Base-by-base conservation (phyloP, 1,140 invertebrate species). In the Caenorhabditis latens region DNA sequence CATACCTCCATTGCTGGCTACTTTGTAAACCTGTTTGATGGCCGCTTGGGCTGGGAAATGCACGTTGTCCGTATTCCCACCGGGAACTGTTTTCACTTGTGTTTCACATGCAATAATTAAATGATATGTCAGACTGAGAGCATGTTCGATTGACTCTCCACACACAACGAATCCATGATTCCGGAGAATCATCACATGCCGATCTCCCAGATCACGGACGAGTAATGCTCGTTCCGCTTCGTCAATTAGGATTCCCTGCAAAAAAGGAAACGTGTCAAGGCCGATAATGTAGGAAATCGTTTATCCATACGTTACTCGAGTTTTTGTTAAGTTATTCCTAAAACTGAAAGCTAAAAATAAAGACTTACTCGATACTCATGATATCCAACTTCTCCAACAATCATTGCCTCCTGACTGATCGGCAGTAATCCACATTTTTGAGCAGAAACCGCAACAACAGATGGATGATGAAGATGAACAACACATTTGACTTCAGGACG, bases 91-190 rank as follows among this genome's bases (percentile, higher is more conserved):
- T 57, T 32, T 71, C 19, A 67, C 94, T 92, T 95, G 95, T 82
- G 96, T 95, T 93, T 98, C 96, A 93, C 96, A 97, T 16, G 97
- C 97, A 86, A 95, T 93, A 84, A 97, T 95, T 75, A 95, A 94
- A 93, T 96, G 96, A 90, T 95, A 95, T 57, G 97, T 95, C 92
- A 96, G 95, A 93, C 95, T 96, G 93, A 98, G 98, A 11, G 98
- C 97, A 94, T 99, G 98, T 94, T 99, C 98, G 65, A 99, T 95
- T 5, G 96, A 96, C 91, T 96, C 96, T 63, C 98, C 98, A 94
- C 97, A 98, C 93, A 96, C 97, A 0, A 99, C 95, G 46, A 97
- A 96, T 87, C 98, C 98, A 92, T 97, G 96, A 93, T 99, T 98
- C 84, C 95, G 95, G 89, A 99, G 93, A 90, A 99, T 94, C 94